Evolutionary conservation across 2,797 vertebrate genomes (phyloP), one percentile per base, ranked within the genome.

Genomic region (Malurus splendens): DNA sequence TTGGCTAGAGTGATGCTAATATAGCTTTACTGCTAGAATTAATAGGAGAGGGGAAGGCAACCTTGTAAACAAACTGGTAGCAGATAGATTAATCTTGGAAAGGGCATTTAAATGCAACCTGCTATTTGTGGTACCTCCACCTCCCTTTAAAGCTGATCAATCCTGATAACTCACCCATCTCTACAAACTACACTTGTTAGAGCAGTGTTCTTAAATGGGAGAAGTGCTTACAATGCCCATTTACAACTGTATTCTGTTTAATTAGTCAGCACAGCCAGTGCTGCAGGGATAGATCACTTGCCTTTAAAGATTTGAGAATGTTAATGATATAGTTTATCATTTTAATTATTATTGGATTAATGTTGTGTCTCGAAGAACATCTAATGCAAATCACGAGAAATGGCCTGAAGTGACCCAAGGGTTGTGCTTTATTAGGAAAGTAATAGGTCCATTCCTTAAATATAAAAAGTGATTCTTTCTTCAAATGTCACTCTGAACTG

Each of bases 321-420:
- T 96, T 97, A 97, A 97, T 97, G 94, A 96, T 96, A 96, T 90
- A 95, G 96, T 96, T 95, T 86, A 97, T 97, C 96, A 97, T 97
- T 97, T 97, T 96, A 97, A 97, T 97, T 97, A 96, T 96, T 96
- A 86, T 95, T 97, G 96, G 92, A 96, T 96, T 96, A 97, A 97
- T 97, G 96, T 96, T 96, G 94, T 95, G 92, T 96, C 95, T 95
- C 79, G 12, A 95, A 95, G 96, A 97, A 95, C 68, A 96, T 88
- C 93, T 95, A 95, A 96, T 95, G 93, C 92, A 96, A 96, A 96
- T 96, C 94, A 95, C 80, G 65, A 95, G 93, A 96, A 96, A 96
- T 87, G 93, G 94, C 90, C 94, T 78, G 55, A 95, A 95, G 94
- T 97, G 96, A 96, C 96, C 95, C 95, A 94, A 82, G 90, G 95